Percentiles rank a stretch among this genome's conserved stretches.
Conservation (phyloP, 2,888 invertebrate species). For the Bibio marci region DNA sequence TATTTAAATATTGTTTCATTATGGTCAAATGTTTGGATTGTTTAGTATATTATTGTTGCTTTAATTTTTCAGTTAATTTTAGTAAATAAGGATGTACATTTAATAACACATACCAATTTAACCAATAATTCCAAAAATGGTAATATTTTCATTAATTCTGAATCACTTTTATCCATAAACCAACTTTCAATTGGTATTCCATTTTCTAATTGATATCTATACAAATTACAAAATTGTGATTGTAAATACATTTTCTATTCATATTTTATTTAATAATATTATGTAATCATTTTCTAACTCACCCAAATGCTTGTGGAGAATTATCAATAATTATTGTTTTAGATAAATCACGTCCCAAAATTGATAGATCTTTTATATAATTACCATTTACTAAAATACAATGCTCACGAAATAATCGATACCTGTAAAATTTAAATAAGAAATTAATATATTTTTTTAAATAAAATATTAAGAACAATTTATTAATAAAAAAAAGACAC, state of each 20-base stretch:
- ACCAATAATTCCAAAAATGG: slow-evolving; percentile 81
- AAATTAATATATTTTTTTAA: neutral
- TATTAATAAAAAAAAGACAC: too few relatives aligned
- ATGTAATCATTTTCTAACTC: slow-evolving; percentile 3
- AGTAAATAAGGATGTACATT: too few relatives aligned
- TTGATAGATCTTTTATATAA: slow-evolving; percentile 89
- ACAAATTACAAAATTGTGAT: slow-evolving; percentile 6
- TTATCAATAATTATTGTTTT: slow-evolving; percentile 79
- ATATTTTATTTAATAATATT: neutral
- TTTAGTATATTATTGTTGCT: too few relatives aligned
- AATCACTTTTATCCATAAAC: slow-evolving; percentile 82
- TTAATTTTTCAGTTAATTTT: slow-evolving; percentile 3
- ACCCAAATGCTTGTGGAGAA: slow-evolving; percentile 83
- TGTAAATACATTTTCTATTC: neutral
- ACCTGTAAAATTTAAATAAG: slow-evolving; percentile 21
- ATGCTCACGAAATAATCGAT: slow-evolving; percentile 85
- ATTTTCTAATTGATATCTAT: slow-evolving; percentile 60
- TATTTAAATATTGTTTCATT: too few relatives aligned
- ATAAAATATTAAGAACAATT: neutral
- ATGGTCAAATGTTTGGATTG: too few relatives aligned
- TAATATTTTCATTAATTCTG: slow-evolving; percentile 75
- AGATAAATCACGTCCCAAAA: slow-evolving; percentile 78
- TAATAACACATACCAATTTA: slow-evolving; percentile 42
- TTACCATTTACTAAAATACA: slow-evolving; percentile 91
- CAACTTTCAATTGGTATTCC: slow-evolving; percentile 96